phyloP scores from a whole-genome alignment of 2,797 vertebrate species.

The Hydrolagus colliei region DNA sequence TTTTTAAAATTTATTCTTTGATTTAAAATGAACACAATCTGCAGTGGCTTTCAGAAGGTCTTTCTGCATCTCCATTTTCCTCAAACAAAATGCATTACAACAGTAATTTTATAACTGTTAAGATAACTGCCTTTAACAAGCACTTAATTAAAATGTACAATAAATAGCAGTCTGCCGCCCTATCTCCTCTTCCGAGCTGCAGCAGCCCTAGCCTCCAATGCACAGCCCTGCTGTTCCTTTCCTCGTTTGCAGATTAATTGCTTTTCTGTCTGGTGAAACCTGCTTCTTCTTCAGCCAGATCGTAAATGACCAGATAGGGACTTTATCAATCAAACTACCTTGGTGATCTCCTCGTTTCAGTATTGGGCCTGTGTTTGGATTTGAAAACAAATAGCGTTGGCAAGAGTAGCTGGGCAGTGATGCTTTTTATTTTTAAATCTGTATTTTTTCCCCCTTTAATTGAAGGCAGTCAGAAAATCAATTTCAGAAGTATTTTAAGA shows the following conservation, averaged over 20 bases:
- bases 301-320: conserved; percentile 98
- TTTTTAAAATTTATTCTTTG: conserved; percentile 95
- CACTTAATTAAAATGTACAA: conserved; percentile 99
- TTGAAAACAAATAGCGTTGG: conserved; percentile 48
- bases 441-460: conserved; percentile 46
- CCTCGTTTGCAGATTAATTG: conserved; percentile 99
- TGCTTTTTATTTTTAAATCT: conserved; percentile 42
- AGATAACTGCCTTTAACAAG: conserved; percentile 99
- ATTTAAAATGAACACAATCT: conserved; percentile 98
- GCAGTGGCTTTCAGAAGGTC: conserved; percentile 76
- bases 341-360: conserved; percentile 69
- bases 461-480: conserved; percentile 48
- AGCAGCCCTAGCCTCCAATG: conserved; percentile 82
- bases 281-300: conserved; percentile 89
- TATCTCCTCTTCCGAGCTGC: conserved; percentile 87
- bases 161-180: conserved; percentile 95
- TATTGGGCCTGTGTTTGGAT: conserved; percentile 54
- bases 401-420: conserved; percentile 46
- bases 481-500: conserved; percentile 24
- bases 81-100: conserved; percentile 99
- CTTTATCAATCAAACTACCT: conserved; percentile 90
- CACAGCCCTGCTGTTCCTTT: conserved; percentile 88
- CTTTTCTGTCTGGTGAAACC: conserved; percentile 94
- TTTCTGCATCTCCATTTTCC: conserved; percentile 68
- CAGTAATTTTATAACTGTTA: conserved; percentile 99